These are phyloP conservation scores for Himalopsyche anomala DNA, from an alignment of 2,888 invertebrate genomes.

Conservation along the genomic window DNA sequence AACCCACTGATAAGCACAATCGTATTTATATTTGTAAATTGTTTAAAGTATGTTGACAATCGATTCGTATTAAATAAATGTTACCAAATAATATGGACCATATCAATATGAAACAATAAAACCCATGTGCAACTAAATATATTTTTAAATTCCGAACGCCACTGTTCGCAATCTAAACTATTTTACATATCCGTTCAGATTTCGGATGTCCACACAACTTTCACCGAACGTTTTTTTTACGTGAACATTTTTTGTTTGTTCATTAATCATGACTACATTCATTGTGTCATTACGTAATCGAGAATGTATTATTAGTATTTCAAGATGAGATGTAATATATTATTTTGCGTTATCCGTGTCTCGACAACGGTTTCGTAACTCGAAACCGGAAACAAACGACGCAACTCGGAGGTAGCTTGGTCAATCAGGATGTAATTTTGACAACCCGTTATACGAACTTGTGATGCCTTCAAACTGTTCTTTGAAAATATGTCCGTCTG, in stretches of 20 bases:
- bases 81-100: no score
- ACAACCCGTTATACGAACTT: neutral
- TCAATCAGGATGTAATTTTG: slow-evolving; percentile 21
- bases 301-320: neutral
- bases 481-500: no score
- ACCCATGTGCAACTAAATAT: no score
- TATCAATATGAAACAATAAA: no score
- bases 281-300: neutral
- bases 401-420: neutral
- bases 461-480: no score
- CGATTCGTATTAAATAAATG: no score
- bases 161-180: neutral
- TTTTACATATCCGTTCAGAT: neutral
- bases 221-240: slow-evolving; percentile 4
- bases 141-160: neutral
- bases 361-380: neutral
- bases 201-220: neutral
- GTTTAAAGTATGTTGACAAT: no score
- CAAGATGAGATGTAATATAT: neutral
- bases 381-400: neutral
- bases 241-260: slow-evolving; percentile 15
- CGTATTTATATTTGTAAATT: no score
- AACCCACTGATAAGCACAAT: no score
- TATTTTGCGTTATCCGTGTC: neutral
- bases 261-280: neutral